phyloP scores from a whole-genome alignment of 2,113 vertebrate species.

The Pelvicachromis taeniatus region DNA sequence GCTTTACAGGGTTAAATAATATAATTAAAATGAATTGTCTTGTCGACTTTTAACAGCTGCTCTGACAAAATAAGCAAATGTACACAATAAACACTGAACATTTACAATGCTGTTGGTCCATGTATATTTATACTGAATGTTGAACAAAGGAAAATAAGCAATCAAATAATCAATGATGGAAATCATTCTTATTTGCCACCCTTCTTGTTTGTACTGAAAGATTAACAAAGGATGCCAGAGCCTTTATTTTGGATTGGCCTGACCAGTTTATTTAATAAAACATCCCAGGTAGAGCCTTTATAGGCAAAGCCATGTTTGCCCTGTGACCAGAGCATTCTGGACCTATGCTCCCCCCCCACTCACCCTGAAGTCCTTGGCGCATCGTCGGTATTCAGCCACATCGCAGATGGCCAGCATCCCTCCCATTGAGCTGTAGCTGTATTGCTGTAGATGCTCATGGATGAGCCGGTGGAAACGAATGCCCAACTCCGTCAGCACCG shows the following conservation, averaged over 20 bases:
- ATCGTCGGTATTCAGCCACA: constrained; percentile 94
- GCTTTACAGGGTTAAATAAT: background rate
- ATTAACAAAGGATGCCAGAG: background rate
- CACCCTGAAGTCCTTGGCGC: constrained; percentile 93
- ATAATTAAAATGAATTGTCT: background rate
- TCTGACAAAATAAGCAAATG: background rate
- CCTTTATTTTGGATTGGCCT: background rate
- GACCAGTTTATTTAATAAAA: background rate
- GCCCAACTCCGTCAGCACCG: constrained; percentile 91
- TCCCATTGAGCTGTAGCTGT: constrained; percentile 97
- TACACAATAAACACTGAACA: background rate
- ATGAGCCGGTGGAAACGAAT: constrained; percentile 96
- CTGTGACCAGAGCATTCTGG: constrained; percentile 16
- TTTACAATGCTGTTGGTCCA: background rate
- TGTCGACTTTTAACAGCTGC: background rate
- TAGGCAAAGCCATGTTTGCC: constrained; percentile 4
- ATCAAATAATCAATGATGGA: background rate
- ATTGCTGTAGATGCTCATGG: constrained; percentile 97
- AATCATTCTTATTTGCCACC: background rate
- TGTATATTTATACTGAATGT: background rate
- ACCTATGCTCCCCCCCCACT: constrained; percentile 34
- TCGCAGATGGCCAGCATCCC: constrained; percentile 99
- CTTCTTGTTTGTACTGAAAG: background rate
- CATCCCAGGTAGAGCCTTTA: background rate
- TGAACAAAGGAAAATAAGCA: background rate